Percentiles rank a stretch among this genome's conserved stretches.
Conservation (phyloP, 2,888 invertebrate genomes). For the Drosophila mulleri region DNA sequence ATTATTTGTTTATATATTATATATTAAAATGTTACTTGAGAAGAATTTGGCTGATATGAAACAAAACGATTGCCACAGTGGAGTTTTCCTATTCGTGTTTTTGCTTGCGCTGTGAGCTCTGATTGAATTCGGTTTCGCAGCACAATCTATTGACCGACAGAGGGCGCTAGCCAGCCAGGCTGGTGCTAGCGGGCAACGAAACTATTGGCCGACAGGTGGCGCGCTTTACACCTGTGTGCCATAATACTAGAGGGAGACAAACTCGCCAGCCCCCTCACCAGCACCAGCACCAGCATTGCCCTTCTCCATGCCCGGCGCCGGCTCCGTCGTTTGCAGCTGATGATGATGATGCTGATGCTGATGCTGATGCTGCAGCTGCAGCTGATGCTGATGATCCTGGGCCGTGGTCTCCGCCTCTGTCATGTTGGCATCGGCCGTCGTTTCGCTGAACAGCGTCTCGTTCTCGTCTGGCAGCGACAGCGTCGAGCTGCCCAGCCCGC, state of each 20-base stretch:
- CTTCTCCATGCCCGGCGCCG: slow-evolving; percentile 66
- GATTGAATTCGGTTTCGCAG: slow-evolving; percentile 20
- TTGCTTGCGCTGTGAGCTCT: slow-evolving; percentile 8
- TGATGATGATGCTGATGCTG: slow-evolving; percentile 58
- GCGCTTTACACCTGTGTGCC: slow-evolving; percentile 83
- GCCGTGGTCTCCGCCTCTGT: slow-evolving; percentile 54
- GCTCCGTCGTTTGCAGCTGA: slow-evolving; percentile 65
- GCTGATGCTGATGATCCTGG: slow-evolving; percentile 39
- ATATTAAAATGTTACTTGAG: slow-evolving; percentile 11
- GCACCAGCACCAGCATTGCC: slow-evolving; percentile 55
- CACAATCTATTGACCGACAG: slow-evolving; percentile 73
- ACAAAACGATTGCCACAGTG: slow-evolving; percentile 70
- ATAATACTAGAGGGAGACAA: slow-evolving; percentile 85
- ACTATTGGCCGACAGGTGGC: slow-evolving; percentile 71
- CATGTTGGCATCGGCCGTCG: slow-evolving; percentile 65
- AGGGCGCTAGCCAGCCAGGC: slow-evolving; percentile 23
- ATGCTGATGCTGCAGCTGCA: slow-evolving; percentile 50
- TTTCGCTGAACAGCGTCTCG: slow-evolving; percentile 83
- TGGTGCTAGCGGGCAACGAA: slow-evolving; percentile 34
- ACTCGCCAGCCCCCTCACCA: slow-evolving; percentile 72
- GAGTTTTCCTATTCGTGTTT: neutral
- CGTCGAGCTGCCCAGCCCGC: slow-evolving; percentile 89
- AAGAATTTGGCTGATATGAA: slow-evolving; percentile 65
- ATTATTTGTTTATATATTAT: neutral
- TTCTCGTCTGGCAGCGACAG: slow-evolving; percentile 91